Evolutionary conservation across 2,113 vertebrate genomes (phyloP).

Genomic region (Typhlomys cinereus): DNA sequence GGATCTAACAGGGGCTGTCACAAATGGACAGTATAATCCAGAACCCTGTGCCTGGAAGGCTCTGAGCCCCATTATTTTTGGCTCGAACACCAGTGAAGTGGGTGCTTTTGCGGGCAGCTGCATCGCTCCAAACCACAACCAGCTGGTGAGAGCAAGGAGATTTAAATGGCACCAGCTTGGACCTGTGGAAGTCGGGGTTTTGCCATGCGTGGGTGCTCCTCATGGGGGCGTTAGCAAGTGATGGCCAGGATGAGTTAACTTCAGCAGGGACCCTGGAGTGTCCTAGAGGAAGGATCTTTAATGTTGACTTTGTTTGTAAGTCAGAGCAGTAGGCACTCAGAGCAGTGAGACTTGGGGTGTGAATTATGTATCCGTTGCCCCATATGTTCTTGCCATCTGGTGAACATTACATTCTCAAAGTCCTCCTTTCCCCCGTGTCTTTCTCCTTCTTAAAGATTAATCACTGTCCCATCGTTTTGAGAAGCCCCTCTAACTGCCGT

Average conservation of each 20-base stretch:
- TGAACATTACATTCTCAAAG: background rate
- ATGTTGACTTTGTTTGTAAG: background rate
- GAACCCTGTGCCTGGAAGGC: background rate
- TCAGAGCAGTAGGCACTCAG: background rate
- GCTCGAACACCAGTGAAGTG: background rate
- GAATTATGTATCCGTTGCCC: background rate
- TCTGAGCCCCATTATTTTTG: background rate
- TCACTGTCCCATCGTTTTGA: background rate
- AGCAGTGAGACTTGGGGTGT: background rate
- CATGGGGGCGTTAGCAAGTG: background rate
- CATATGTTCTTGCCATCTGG: background rate
- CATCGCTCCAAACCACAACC: background rate
- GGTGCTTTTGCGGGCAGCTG: background rate
- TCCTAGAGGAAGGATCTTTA: background rate
- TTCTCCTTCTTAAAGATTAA: conserved; percentile 12
- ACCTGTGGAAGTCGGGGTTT: background rate
- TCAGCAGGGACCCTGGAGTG: background rate
- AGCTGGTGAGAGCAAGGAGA: background rate
- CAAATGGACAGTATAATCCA: background rate
- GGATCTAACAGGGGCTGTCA: background rate
- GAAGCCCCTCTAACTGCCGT: background rate
- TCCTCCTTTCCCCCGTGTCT: background rate
- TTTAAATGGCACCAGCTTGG: background rate
- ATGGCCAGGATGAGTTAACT: background rate
- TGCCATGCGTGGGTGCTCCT: background rate